Conservation (phyloP, 2,113 vertebrate genomes). For the Phasianus colchicus region DNA sequence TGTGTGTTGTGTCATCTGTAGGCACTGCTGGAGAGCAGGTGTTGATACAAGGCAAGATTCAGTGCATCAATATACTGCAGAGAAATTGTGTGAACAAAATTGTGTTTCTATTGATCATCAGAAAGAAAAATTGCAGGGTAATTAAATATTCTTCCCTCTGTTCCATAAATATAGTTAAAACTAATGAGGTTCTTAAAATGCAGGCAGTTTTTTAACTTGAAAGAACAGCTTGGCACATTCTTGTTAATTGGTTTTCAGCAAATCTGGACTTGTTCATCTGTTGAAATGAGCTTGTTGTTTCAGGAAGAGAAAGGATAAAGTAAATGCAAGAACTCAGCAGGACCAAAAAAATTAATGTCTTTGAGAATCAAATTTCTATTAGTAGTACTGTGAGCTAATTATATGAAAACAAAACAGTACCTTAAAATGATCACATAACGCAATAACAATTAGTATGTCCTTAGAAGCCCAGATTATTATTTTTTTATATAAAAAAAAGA, state of each 20-base stretch:
- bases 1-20: background rate
- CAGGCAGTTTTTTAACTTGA: constrained; percentile 52
- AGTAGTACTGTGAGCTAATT: background rate
- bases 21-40: background rate
- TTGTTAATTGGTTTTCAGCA: constrained; percentile 61
- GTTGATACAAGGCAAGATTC: background rate
- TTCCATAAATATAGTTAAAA: constrained; percentile 48
- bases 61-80: constrained; percentile 1
- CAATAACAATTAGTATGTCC: background rate
- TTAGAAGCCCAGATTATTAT: background rate
- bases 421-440: background rate
- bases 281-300: constrained; percentile 50
- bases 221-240: constrained; percentile 30
- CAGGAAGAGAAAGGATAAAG: constrained; percentile 27
- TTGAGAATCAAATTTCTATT: background rate
- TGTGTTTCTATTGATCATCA: constrained; percentile 39
- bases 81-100: background rate
- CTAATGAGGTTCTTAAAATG: constrained; percentile 53
- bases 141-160: constrained; percentile 38
- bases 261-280: constrained; percentile 59
- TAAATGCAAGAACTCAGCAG: constrained; percentile 29
- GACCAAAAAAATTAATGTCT: constrained; percentile 16
- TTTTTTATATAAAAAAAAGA: background rate
- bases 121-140: constrained; percentile 11
- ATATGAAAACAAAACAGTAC: background rate